Evolutionary conservation across 2,797 vertebrate genomes (phyloP).

Genomic region (Paramormyrops hopkinsi): DNA sequence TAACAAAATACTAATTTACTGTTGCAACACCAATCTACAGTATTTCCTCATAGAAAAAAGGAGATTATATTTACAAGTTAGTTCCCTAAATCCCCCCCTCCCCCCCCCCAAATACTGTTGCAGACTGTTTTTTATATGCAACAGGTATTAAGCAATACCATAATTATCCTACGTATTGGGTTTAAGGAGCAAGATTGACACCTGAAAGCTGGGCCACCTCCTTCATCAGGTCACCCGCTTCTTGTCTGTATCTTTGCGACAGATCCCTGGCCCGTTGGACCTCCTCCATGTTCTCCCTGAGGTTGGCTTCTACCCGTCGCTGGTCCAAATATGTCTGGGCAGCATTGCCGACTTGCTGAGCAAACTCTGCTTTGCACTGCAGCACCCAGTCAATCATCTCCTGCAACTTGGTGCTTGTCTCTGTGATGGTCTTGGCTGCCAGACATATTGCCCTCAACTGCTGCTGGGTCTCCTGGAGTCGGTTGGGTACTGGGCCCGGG

Average conservation of each 20-base stretch:
- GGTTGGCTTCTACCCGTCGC: constrained; percentile 54
- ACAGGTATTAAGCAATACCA: neutral
- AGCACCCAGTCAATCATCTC: constrained; percentile 58
- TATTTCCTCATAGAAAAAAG: neutral
- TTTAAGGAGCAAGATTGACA: neutral
- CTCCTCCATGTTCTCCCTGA: constrained; percentile 58
- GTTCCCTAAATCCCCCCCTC: neutral
- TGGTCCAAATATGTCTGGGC: constrained; percentile 52
- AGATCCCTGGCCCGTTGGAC: constrained; percentile 54
- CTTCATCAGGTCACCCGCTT: constrained; percentile 48
- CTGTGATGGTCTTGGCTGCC: constrained; percentile 50
- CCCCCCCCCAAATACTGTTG: neutral
- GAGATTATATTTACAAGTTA: neutral
- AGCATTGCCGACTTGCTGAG: constrained; percentile 42
- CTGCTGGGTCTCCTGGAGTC: constrained; percentile 49
- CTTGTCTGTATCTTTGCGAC: constrained; percentile 50
- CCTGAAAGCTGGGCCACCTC: constrained; percentile 57
- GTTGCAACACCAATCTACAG: neutral
- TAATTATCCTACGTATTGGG: neutral
- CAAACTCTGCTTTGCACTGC: constrained; percentile 45
- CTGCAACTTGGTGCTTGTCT: constrained; percentile 53
- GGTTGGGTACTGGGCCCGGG: constrained; percentile 30
- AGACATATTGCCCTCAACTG: constrained; percentile 48
- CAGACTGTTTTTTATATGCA: neutral
- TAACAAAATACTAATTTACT: neutral